Percentiles rank a stretch among this genome's conserved stretches.
These are phyloP conservation scores for Microctonus aethiopoides DNA, from an alignment of 2,888 invertebrate genomes.

Conservation along the genomic window DNA sequence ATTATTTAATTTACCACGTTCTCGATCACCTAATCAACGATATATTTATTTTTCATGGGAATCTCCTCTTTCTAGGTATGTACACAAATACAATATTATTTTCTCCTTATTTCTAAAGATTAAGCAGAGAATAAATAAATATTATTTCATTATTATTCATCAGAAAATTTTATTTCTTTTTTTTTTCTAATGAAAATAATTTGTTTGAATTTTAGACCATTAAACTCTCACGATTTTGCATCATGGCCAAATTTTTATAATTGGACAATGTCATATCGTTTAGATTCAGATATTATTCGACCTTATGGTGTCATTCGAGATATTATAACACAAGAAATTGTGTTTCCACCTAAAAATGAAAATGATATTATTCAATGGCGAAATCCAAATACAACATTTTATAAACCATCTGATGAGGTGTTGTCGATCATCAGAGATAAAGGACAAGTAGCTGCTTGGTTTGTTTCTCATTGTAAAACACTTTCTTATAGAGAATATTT, in stretches of 20 bases:
- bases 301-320: constrained; percentile 26
- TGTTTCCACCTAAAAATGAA: constrained; percentile 23
- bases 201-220: constrained; percentile 3
- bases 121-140: no score
- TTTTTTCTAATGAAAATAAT: background rate
- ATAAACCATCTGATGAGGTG: background rate
- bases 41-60: constrained; percentile 31
- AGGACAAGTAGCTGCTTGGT: constrained; percentile 63
- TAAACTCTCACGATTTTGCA: background rate
- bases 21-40: constrained; percentile 14
- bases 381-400: background rate
- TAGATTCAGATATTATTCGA: constrained; percentile 29
- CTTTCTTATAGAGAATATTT: constrained; percentile 62
- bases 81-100: no score
- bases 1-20: constrained; percentile 19
- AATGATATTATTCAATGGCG: constrained; percentile 7
- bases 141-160: no score
- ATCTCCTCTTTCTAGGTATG: constrained; percentile 22
- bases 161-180: background rate
- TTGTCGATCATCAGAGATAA: constrained; percentile 46
- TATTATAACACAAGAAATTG: background rate
- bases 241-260: constrained; percentile 22
- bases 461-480: constrained; percentile 64
- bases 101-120: no score
- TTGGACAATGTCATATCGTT: constrained; percentile 35